A percentile compares a stretch with the other conserved stretches of the same genome.
Conservation (phyloP, 2,888 invertebrate genomes). For the Scaptomyza cyrtandrae region DNA sequence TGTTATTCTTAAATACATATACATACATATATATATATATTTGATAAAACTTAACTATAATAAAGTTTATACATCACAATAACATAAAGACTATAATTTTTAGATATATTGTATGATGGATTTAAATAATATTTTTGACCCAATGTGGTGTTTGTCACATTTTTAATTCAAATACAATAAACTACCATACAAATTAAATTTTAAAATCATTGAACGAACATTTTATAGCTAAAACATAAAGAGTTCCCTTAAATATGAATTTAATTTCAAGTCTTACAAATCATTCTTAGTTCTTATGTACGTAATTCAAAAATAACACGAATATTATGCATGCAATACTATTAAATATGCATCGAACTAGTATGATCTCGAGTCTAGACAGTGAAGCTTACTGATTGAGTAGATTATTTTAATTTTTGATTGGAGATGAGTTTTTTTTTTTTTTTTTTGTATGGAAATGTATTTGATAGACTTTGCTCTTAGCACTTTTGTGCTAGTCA, state of each 20-base stretch:
- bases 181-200: too few species aligned
- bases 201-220: background rate
- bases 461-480: slow-evolving; percentile 10
- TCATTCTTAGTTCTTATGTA: background rate
- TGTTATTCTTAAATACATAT: too few species aligned
- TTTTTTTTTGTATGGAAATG: slow-evolving; percentile 42
- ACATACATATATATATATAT: too few species aligned
- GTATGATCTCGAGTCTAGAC: background rate
- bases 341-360: background rate
- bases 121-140: too few species aligned
- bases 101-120: too few species aligned
- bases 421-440: background rate
- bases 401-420: background rate
- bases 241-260: background rate
- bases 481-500: background rate
- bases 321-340: too few species aligned
- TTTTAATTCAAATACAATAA: too few species aligned
- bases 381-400: background rate
- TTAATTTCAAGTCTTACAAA: background rate
- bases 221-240: background rate
- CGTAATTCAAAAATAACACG: background rate
- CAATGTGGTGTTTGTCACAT: too few species aligned
- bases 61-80: too few species aligned
- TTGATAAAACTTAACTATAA: too few species aligned
- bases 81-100: too few species aligned